Evolutionary conservation across 2,888 invertebrate species (phyloP), one percentile per base, ranked within the genome.

Genomic region (Noctua pronuba): DNA sequence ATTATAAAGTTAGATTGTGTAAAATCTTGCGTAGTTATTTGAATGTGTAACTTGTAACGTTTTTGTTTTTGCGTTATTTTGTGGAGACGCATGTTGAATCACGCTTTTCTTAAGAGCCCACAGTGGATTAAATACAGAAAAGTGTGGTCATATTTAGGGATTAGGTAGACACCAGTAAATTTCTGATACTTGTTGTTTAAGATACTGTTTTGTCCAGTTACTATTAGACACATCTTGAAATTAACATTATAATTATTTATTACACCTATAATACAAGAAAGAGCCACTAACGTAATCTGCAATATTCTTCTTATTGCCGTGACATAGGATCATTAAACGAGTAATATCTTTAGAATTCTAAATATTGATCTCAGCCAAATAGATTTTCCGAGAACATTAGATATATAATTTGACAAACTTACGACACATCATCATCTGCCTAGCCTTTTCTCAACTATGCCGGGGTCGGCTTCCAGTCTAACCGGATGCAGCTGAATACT

Each of bases 1-100:
- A 74, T 72, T 55, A 13, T 69, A 46, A 38, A 46, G 38, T 66
- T 11, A 77, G 65, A 77, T 78, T 78, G 46, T 62, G 78, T 84
- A 66, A 83, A 84, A 77, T 62, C 58, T 73, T 71, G 46, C 24
- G 11, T 58, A 10, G 35, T 62, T 16, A 18, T 60, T 67, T 52
- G 38, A 65, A 77, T 24, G 75, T 55, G 55, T 84, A 79, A 68
- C 64, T 58, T 72, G 66, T 74, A 28, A 64, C 55, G 41, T 69
- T 41, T 58, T 28, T 44, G 13, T 55, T 75, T 62, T 55, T 28
- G 49, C 41, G 8, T 69, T 52, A 67, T 2, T 35, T 60, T 52
- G 8, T 31, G 10, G 5, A 21, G 24, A 18, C 21, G 4, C 16
- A 2, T 16, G 10, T 41, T 49, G 28, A 11, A 21, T 5, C 41